Conservation (phyloP, 1,140 invertebrate species). For the Platorchestia sp. region DNA sequence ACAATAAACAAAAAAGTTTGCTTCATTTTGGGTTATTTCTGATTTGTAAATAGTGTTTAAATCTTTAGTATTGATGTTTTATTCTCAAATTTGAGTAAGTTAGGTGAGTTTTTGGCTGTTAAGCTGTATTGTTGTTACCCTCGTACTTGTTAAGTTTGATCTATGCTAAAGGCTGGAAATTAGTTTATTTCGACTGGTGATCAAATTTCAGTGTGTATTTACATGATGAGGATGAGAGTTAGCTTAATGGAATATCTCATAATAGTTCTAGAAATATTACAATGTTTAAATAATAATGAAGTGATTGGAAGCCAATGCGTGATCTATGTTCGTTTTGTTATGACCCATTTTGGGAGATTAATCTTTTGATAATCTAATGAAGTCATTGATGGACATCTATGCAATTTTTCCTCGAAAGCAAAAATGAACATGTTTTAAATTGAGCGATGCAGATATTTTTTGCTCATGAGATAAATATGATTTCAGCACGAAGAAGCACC, state of each 20-base stretch:
- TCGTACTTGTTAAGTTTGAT: too few species aligned
- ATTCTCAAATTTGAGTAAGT: too few species aligned
- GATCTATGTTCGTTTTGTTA: neutral
- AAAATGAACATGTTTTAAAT: neutral
- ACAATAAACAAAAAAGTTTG: neutral
- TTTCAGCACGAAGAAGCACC: neutral
- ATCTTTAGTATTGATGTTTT: too few species aligned
- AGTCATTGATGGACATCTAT: too few species aligned
- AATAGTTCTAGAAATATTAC: neutral
- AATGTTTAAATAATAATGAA: neutral
- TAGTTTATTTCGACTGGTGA: too few species aligned
- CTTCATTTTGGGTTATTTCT: neutral
- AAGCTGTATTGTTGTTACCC: too few species aligned
- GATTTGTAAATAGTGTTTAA: neutral
- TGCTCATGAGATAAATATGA: neutral
- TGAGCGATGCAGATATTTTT: neutral
- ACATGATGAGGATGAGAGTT: too few species aligned
- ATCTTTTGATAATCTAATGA: neutral
- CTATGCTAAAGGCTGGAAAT: too few species aligned
- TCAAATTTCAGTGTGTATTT: too few species aligned
- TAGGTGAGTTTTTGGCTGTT: too few species aligned
- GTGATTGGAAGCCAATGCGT: neutral
- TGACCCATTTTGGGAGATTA: neutral
- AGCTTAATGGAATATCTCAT: neutral
- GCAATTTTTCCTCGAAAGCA: neutral